Conservation (phyloP, 2,888 invertebrate genomes). For the Hybos culiciformis region DNA sequence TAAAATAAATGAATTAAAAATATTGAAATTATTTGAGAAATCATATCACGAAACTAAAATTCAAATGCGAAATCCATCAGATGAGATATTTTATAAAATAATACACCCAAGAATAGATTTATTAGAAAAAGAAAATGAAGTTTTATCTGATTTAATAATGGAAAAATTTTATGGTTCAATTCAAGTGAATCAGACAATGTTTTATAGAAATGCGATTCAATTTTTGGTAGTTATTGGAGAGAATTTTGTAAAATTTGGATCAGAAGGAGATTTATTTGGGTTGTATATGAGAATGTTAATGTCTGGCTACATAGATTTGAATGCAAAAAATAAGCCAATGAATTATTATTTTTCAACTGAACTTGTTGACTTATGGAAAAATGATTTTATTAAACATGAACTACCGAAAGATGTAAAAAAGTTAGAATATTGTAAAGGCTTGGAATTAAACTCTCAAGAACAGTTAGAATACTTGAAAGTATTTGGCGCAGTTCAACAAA, state of each 20-base stretch:
- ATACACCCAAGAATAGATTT: neutral
- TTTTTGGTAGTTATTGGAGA: neutral
- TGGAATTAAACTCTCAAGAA: neutral
- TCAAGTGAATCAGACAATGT: neutral
- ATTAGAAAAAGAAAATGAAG: neutral
- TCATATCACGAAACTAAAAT: neutral
- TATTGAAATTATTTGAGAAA: neutral
- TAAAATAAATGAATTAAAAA: neutral
- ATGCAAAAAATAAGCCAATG: neutral
- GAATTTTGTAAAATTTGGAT: neutral
- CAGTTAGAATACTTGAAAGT: neutral
- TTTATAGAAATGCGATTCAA: neutral
- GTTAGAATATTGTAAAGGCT: neutral
- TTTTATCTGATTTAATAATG: neutral
- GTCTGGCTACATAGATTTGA: neutral
- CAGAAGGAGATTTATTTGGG: neutral
- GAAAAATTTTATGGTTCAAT: neutral
- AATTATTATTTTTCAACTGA: neutral
- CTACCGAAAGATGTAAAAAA: neutral
- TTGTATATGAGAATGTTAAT: neutral
- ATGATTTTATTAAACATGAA: neutral
- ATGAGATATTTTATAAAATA: neutral
- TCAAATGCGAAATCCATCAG: neutral
- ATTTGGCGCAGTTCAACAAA: neutral
- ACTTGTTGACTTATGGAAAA: constrained; percentile 1